A percentile compares a stretch with the other conserved stretches of the same genome.
These are phyloP conservation scores for Thermophis baileyi DNA, from an alignment of 2,113 vertebrate species.

Conservation along the genomic window DNA sequence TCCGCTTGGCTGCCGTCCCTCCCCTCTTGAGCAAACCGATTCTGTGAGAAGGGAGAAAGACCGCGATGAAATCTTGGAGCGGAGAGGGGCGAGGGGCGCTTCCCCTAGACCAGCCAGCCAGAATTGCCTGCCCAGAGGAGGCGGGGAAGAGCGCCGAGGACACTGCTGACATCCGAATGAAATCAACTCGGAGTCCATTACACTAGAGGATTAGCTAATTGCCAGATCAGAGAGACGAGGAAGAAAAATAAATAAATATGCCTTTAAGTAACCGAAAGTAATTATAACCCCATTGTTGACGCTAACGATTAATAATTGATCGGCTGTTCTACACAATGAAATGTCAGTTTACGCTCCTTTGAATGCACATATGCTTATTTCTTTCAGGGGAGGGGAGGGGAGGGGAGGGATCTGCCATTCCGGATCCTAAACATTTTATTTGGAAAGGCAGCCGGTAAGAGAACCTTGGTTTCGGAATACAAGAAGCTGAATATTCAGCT, in stretches of 20 bases:
- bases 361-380: constrained; percentile 35
- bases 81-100: not conserved
- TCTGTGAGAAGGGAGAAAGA: constrained; percentile 63
- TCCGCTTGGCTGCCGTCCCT: constrained; percentile 69
- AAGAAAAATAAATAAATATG: constrained; percentile 66
- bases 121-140: constrained; percentile 28
- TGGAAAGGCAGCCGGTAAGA: not conserved
- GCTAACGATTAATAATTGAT: constrained; percentile 81
- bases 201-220: constrained; percentile 69
- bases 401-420: not conserved
- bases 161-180: constrained; percentile 46
- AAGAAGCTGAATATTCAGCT: not conserved
- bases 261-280: constrained; percentile 73
- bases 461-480: not conserved
- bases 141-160: not conserved
- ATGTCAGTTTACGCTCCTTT: constrained; percentile 69
- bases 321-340: constrained; percentile 72
- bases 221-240: constrained; percentile 65
- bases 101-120: not conserved
- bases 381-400: not conserved
- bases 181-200: constrained; percentile 63
- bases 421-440: not conserved
- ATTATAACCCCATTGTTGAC: constrained; percentile 77
- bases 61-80: too few species aligned
- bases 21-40: constrained; percentile 60